Conservation (phyloP, 2,888 invertebrate genomes). For the Syrphus vitripennis region DNA sequence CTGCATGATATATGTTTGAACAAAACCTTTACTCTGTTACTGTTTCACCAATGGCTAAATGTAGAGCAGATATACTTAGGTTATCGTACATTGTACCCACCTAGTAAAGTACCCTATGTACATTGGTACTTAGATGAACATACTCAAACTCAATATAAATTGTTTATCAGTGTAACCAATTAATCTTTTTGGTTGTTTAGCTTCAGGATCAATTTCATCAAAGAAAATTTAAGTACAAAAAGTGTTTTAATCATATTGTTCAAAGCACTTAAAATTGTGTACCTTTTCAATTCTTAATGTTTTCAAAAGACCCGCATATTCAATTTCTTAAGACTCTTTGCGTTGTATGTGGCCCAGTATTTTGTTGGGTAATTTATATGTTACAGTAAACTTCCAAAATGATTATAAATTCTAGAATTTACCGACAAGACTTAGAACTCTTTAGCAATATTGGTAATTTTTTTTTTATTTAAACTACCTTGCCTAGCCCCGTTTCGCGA, state of each 20-base stretch:
- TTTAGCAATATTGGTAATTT: too few species aligned
- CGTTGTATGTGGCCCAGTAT: too few species aligned
- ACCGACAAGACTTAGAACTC: too few species aligned
- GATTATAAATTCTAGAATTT: too few species aligned
- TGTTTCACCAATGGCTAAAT: neutral
- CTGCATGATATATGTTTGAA: neutral
- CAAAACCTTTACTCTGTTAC: neutral
- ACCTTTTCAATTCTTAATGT: neutral
- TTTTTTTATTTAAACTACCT: too few species aligned
- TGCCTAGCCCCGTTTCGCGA: too few species aligned
- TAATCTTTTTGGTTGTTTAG: neutral
- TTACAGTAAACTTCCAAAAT: too few species aligned
- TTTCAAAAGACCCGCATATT: neutral
- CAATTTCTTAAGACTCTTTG: neutral
- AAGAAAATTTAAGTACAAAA: neutral
- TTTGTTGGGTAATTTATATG: too few species aligned
- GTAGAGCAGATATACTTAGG: neutral
- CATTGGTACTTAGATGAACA: neutral
- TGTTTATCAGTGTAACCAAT: slow-evolving; percentile 1
- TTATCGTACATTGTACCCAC: neutral
- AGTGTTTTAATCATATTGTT: slow-evolving; percentile 1
- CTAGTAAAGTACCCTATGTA: neutral
- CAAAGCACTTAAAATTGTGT: neutral
- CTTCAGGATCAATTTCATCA: neutral
- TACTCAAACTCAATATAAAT: neutral